Evolutionary conservation across 2,113 vertebrate species (phyloP).

Genomic region (Leiothrix lutea): DNA sequence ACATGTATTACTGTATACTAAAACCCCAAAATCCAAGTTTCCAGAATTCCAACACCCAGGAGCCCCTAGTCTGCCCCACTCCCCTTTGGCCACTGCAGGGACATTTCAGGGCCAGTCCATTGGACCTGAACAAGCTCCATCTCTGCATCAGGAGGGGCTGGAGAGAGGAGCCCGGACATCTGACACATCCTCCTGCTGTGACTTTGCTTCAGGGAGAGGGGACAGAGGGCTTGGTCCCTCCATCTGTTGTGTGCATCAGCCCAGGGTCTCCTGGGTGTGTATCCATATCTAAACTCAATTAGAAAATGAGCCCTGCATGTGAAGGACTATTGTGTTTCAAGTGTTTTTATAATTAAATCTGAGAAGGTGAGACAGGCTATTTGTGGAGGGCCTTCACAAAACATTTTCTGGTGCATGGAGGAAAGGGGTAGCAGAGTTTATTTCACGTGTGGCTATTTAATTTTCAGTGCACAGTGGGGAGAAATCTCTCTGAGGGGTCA

Average conservation of each 20-base stretch:
- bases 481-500: not conserved
- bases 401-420: fast-evolving
- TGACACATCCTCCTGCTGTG: not conserved
- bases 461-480: not conserved
- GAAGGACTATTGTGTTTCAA: slow-evolving; percentile 3
- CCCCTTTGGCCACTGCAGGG: not conserved
- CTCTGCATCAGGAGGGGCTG: not conserved
- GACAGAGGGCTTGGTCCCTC: not conserved
- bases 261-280: not conserved
- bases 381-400: not conserved
- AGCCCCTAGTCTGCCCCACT: not conserved
- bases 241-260: not conserved
- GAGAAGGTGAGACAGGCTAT: not conserved
- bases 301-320: not conserved
- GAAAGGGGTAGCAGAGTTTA: not conserved
- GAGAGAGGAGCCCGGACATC: not conserved
- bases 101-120: fast-evolving
- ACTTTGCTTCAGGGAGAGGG: not conserved
- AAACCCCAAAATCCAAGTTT: too few species aligned
- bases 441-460: fast-evolving
- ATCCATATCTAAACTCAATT: slow-evolving; percentile 18
- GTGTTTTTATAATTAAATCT: slow-evolving; percentile 6
- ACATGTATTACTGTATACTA: too few species aligned
- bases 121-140: not conserved
- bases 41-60: too few species aligned